Evolutionary conservation across 1,140 invertebrate genomes (phyloP), one percentile per base, ranked within the genome.

Genomic region (Philopotamus ludificatus): DNA sequence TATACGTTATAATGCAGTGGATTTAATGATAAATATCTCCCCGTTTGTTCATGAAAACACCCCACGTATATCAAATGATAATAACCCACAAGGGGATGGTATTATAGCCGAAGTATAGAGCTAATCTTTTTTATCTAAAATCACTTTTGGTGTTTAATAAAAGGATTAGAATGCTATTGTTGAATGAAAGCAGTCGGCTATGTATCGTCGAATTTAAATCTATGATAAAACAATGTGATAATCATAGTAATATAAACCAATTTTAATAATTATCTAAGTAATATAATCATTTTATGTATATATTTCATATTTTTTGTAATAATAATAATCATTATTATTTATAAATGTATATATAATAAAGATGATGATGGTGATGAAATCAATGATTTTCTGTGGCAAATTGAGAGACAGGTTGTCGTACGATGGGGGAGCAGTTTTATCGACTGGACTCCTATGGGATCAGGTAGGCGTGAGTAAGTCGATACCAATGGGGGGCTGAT

Each of bases 391-490:
- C n/a, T n/a, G n/a, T n/a, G n/a, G n/a, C n/a, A n/a, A n/a, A n/a
- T n/a, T n/a, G n/a, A n/a, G n/a, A n/a, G n/a, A n/a, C n/a, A n/a
- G 44, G 4, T 47, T 47, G 4, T 12, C 15, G 44, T 9, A 8
- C 7, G 18, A 47, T 8, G 7, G 4, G 44, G 44, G 44, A 16
- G 44, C 18, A 16, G 18, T 9, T 47, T 20, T 47, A 47, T 47
- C 18, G 44, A 34, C 28, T 12, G 28, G 28, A 34, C 4, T 34
- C 28, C 28, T 51, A 23, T 34, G 42, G 53, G 51, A 63, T 57
- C 51, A 50, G 53, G 54, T 58, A 63, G 65, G 65, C 60, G 65
- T 67, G 51, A 63, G 44, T 67, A 63, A 67, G 65, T 63, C 39
- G 53, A 63, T 47, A 63, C 18, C 60, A 9, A 9, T 28, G 65